Evolutionary conservation across 2,888 invertebrate species (phyloP), one percentile per base, ranked within the genome.

Genomic region (Papilio protenor): DNA sequence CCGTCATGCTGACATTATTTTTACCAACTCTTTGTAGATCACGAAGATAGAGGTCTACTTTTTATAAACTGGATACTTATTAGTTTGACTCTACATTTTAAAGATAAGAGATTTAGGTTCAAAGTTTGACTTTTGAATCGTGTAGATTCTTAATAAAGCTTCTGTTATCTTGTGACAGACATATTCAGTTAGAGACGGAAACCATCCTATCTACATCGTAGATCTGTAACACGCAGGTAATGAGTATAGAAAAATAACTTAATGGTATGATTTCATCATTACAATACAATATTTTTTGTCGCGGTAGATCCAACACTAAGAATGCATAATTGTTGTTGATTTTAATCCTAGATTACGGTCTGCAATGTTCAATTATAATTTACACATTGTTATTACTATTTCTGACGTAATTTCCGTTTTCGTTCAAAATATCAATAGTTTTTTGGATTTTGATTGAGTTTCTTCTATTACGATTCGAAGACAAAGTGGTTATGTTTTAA

Each of bases 271-370:
- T 73, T 77, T 73, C 73, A 69, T 69, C 69, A 70, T 27, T 57
- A 73, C 77, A 66, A 47, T 77, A 57, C n/a, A 5, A 27, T 55
- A 11, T 61, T 70, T 76, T 73, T 73, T 77, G 61, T 64, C 64
- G 23, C 27, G 12, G 10, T 45, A 21, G 10, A 18, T 27, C 70
- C 66, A 57, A 55, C 72, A 55, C 23, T 27, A 21, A n/a, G 27
- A 77, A 69, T 66, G 49, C 59, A 45, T 71, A 71, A 73, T 73
- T 69, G 33, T 45, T 73, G 77, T 69, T 73, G 77, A 73, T 77
- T 77, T 45, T 66, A 57, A 73, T 66, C 73, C 23, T 64, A 45
- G 73, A 73, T 73, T 66, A 55, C 45, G 57, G 76, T 52, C 47
- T 76, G 47, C 27, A 40, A 10, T 23, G 59, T 70, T 49, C 61